Base-by-base conservation (phyloP, 2,797 vertebrate species). In the Paedocypris micromegethes region DNA sequence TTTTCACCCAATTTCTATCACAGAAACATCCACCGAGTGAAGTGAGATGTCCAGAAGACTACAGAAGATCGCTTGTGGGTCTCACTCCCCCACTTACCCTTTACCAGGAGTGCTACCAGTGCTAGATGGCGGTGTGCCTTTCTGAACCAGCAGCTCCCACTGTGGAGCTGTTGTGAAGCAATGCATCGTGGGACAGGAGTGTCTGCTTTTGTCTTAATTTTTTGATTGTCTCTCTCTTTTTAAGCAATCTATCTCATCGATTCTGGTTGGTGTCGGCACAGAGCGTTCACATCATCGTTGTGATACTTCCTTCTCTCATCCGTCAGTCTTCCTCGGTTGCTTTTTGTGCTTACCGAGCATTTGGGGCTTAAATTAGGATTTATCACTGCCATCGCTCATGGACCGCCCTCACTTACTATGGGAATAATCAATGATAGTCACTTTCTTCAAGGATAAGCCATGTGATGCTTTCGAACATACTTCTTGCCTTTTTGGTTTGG, bases 111-210 rank as follows among this genome's bases (percentile, higher is more conserved):
- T 84, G 87, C 85, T 88, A 87, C 85, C 85, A 79, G 84, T 88
- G 83, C 80, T 78, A 87, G 87, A 90, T 85, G 90, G 90, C 89
- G 86, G 83, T 81, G 89, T 92, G 90, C 90, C 90, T 91, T 91
- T 90, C 85, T 85, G 85, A 89, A 87, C 88, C 88, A 86, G 82
- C 87, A 86, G 88, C 88, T 89, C 86, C 85, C 82, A 81, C 81
- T 86, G 78, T 56, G 88, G 83, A 88, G 88, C 86, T 88, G 87
- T 80, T 78, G 84, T 85, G 85, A 90, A 90, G 89, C 88, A 89
- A 89, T 90, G 90, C 88, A 89, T 90, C 83, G 81, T 89, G 87
- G 89, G 84, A 87, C 81, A 80, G 80, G 85, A 73, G 85, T 81
- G 81, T 88, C 75, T 85, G 82, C 81, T 84, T 86, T 85, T 84